Base-by-base conservation (phyloP, 2,888 invertebrate species). In the Eupithecia centaureata region DNA sequence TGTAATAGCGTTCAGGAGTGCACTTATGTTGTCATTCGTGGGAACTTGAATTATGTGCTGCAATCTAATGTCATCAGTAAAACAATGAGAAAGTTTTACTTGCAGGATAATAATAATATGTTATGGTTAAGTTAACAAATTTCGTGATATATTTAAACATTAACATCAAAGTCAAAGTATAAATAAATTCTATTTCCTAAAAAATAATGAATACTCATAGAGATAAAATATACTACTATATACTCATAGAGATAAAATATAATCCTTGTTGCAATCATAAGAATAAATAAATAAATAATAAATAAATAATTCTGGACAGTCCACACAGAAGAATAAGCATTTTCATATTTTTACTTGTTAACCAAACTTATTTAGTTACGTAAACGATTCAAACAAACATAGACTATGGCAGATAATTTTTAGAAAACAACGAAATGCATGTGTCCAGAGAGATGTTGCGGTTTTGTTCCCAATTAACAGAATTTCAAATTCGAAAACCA, bases 11-110 rank as follows among this genome's bases (percentile, higher is more conserved):
- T 83, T 82, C 75, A 77, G 73, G 83, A 85, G 81, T 85, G 86
- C 85, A 89, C 83, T 89, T 87, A 88, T 77, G 82, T 89, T 88
- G 87, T 89, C 87, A 87, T 87, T 85, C 90, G 92, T 92, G 92
- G 89, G 91, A 92, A 92, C 84, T 79, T 81, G 86, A 87, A 85
- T 87, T 83, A 88, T 87, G 81, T 82, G 78, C 18, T 81, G 85
- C 77, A 81, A 85, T 73, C 77, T 70, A 73, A 79, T 83, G 80
- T 84, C 84, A 83, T 86, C 84, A 81, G 78, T 74, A 74, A 82
- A 82, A 84, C 82, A 83, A 82, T 83, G 79, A 76, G 84, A 87
- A 86, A 84, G 83, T 84, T 82, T 47, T 78, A 57, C 30, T 30
- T 22, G 10, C 47, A 47, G 47, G 27, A 27, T 52, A 7, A 15